Evolutionary conservation across 53 echinoderm and acorn worm genomes (phyloP).

Genomic region (Zoroaster sp.): DNA sequence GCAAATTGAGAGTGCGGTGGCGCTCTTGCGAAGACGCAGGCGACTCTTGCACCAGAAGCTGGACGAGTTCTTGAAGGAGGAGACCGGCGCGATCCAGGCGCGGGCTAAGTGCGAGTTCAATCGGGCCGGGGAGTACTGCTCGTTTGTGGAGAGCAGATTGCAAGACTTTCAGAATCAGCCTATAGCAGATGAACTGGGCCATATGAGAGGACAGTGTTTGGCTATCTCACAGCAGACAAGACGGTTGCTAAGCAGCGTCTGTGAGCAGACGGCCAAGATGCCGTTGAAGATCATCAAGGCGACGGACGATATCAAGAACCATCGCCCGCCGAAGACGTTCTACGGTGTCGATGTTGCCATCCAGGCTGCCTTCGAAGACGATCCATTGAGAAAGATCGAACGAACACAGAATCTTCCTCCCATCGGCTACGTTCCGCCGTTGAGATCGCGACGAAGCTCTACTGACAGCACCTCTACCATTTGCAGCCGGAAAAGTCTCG

Average conservation of each 20-base stretch:
- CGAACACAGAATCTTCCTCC: conserved; percentile 28
- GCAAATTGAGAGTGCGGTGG: conserved; percentile 24
- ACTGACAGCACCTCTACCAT: conserved; percentile 29
- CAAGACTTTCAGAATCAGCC: conserved; percentile 13
- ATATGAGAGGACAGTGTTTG: conserved; percentile 51
- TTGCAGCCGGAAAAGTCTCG: conserved; percentile 34
- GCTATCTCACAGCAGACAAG: conserved; percentile 37
- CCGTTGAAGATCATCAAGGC: conserved; percentile 56
- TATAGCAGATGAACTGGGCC: neutral
- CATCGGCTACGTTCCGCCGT: conserved; percentile 40
- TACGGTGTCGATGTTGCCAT: conserved; percentile 54
- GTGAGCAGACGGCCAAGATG: conserved; percentile 42
- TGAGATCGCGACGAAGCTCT: conserved; percentile 24
- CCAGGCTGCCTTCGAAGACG: conserved; percentile 6
- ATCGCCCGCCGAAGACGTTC: neutral
- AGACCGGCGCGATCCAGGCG: conserved; percentile 22
- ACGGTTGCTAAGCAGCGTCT: conserved; percentile 5
- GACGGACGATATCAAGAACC: conserved; percentile 19
- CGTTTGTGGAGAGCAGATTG: conserved; percentile 36
- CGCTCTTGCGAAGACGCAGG: conserved; percentile 31
- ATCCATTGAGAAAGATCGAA: neutral
- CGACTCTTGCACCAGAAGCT: conserved; percentile 46
- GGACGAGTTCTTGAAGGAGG: conserved; percentile 57
- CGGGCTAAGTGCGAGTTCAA: conserved; percentile 40
- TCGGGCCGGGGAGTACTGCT: conserved; percentile 45